A percentile compares a stretch with the other conserved stretches of the same genome.
Evolutionary conservation across 2,797 vertebrate species (phyloP).

Genomic region (Sebastes iracundus): DNA sequence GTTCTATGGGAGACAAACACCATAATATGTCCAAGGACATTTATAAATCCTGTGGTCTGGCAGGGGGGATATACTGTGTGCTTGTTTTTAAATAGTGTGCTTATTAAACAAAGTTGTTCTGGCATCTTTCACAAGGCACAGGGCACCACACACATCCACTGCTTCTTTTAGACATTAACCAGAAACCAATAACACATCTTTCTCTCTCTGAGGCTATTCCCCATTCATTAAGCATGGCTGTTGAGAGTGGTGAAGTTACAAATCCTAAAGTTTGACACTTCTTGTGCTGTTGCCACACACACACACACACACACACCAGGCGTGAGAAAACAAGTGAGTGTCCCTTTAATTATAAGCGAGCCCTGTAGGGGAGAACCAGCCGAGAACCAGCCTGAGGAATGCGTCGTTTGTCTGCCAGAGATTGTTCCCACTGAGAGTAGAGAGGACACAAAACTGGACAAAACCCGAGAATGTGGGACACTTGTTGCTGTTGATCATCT

Average conservation of each 20-base stretch:
- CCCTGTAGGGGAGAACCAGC: slow-evolving; percentile 69
- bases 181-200: slow-evolving; percentile 32
- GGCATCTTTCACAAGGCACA: slow-evolving; percentile 57
- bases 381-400: slow-evolving; percentile 78
- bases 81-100: slow-evolving; percentile 61
- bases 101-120: slow-evolving; percentile 78
- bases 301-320: not conserved
- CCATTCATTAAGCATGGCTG: slow-evolving; percentile 7
- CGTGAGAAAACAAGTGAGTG: slow-evolving; percentile 72
- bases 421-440: slow-evolving; percentile 74
- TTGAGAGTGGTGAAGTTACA: not conserved
- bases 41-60: slow-evolving; percentile 37
- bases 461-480: slow-evolving; percentile 38
- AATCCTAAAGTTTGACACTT: slow-evolving; percentile 2
- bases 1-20: slow-evolving; percentile 60
- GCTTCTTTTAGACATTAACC: slow-evolving; percentile 40
- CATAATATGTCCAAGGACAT: slow-evolving; percentile 66
- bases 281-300: not conserved
- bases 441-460: slow-evolving; percentile 61
- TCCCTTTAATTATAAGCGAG: slow-evolving; percentile 81
- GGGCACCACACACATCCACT: slow-evolving; percentile 21
- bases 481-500: slow-evolving; percentile 17
- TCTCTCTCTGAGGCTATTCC: not conserved
- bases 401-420: slow-evolving; percentile 76
- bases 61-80: slow-evolving; percentile 49